Percentiles rank a stretch among this genome's conserved stretches.
phyloP scores from a whole-genome alignment of 1,140 invertebrate species.

The Propsilocerus akamusi region DNA sequence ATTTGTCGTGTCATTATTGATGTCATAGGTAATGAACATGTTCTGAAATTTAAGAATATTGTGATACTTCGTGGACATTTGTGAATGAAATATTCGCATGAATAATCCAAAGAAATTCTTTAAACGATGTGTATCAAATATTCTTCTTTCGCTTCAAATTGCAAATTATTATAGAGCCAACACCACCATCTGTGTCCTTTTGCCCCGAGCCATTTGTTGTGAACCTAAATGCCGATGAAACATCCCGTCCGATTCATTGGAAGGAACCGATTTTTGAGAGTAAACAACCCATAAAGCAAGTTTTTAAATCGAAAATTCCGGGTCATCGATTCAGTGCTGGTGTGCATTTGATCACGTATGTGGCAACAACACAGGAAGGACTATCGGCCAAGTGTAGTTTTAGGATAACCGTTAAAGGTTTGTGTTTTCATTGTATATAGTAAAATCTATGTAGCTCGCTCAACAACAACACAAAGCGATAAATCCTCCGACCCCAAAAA shows the following conservation, averaged over 20 bases:
- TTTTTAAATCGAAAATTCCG: slow-evolving; percentile 43
- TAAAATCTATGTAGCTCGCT: no score
- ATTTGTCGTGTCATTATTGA: slow-evolving; percentile 40
- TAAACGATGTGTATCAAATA: no score
- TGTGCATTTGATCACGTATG: slow-evolving; percentile 38
- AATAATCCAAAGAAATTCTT: no score
- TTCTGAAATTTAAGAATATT: background rate
- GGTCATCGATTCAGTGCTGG: slow-evolving; percentile 35
- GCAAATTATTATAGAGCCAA: slow-evolving; percentile 14
- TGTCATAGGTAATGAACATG: slow-evolving; percentile 28
- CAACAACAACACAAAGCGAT: no score
- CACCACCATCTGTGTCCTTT: slow-evolving; percentile 32
- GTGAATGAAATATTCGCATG: no score
- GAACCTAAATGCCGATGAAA: slow-evolving; percentile 30
- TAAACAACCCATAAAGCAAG: slow-evolving; percentile 33
- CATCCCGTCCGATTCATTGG: slow-evolving; percentile 37
- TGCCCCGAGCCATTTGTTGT: slow-evolving; percentile 46
- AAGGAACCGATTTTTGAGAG: slow-evolving; percentile 45
- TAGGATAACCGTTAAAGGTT: slow-evolving; percentile 37
- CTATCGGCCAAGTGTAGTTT: slow-evolving; percentile 40
- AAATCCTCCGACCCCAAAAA: no score
- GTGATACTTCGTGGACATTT: no score
- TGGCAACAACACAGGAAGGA: slow-evolving; percentile 39
- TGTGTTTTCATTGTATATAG: no score
- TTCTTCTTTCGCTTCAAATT: background rate